Evolutionary conservation across 2,113 vertebrate genomes (phyloP).

Genomic region (Leptobrachium leishanense): DNA sequence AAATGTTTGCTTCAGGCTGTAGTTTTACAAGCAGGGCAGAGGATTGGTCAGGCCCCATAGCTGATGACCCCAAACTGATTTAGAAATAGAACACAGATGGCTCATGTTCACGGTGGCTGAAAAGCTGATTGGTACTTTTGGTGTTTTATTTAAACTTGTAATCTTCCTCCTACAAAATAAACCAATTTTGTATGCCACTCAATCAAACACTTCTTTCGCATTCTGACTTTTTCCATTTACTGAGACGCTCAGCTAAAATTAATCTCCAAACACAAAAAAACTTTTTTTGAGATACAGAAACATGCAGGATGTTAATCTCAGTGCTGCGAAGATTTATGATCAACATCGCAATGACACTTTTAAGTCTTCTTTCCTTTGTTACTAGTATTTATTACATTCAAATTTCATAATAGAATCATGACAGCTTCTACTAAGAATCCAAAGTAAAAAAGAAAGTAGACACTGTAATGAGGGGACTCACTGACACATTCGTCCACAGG

Average conservation of each 20-base stretch:
- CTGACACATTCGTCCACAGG: too few species aligned
- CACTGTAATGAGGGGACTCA: too few species aligned
- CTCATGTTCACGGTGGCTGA: constrained; percentile 67
- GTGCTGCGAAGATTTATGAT: background rate
- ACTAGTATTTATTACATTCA: background rate
- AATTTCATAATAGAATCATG: background rate
- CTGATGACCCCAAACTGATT: constrained; percentile 81
- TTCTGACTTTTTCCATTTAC: constrained; percentile 49
- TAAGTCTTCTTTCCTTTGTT: background rate
- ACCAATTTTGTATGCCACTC: constrained; percentile 60
- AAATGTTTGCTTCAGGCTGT: constrained; percentile 86
- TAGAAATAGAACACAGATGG: constrained; percentile 71
- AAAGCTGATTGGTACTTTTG: constrained; percentile 66
- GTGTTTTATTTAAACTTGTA: constrained; percentile 67
- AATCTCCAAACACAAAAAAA: background rate
- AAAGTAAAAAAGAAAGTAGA: too few species aligned
- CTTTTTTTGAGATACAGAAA: background rate
- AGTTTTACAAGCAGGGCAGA: constrained; percentile 81
- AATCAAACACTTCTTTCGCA: constrained; percentile 55
- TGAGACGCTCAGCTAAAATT: background rate
- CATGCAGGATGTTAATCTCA: background rate
- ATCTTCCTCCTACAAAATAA: constrained; percentile 68
- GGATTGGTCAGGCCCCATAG: constrained; percentile 73
- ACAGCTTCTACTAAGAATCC: too few species aligned
- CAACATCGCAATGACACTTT: background rate